These are phyloP conservation scores for Spodoptera littoralis DNA, from an alignment of 2,888 invertebrate genomes.

Conservation along the genomic window DNA sequence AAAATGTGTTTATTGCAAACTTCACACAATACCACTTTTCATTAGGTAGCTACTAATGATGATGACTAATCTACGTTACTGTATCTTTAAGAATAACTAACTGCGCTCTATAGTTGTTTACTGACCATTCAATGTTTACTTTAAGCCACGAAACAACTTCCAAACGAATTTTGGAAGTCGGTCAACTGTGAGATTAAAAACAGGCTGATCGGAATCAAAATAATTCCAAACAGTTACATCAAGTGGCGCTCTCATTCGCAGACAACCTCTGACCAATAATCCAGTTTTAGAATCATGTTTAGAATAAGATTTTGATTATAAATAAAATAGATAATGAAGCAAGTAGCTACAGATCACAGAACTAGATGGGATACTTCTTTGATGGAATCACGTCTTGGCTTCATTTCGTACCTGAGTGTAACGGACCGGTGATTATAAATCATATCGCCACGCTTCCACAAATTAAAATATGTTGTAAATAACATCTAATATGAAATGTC, in stretches of 20 bases:
- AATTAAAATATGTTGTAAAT: constrained; percentile 38
- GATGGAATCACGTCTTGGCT: constrained; percentile 34
- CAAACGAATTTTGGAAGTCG: too few species aligned
- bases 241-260: not conserved
- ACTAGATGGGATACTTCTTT: constrained; percentile 13
- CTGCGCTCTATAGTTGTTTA: too few species aligned
- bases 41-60: too few species aligned
- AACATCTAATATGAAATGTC: constrained; percentile 31
- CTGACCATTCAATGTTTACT: too few species aligned
- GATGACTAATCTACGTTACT: too few species aligned
- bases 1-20: too few species aligned
- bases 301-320: constrained; percentile 23
- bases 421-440: constrained; percentile 36
- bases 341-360: constrained; percentile 29
- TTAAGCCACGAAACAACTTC: too few species aligned
- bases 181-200: too few species aligned
- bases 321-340: constrained; percentile 17
- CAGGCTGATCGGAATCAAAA: not conserved
- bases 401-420: constrained; percentile 7
- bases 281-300: constrained; percentile 30
- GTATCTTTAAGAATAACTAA: too few species aligned
- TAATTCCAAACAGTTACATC: not conserved
- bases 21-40: too few species aligned
- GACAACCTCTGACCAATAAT: constrained; percentile 6
- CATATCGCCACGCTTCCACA: constrained; percentile 32